Evolutionary conservation across 2,888 invertebrate species (phyloP).

Genomic region (Sipha maydis): DNA sequence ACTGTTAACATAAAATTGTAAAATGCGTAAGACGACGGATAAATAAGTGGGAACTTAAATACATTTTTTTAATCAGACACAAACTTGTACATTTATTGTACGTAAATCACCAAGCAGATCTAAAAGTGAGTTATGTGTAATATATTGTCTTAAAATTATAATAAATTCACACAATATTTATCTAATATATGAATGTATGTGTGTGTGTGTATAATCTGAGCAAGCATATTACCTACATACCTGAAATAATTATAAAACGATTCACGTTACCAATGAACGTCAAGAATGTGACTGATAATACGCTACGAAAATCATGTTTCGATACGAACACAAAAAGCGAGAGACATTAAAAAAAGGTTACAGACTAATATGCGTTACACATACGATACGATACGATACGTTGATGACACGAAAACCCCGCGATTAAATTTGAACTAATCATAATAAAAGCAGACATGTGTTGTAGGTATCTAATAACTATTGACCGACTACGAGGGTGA

Average conservation of each 20-base stretch:
- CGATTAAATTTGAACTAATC: not conserved
- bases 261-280: conserved; percentile 5
- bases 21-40: no score
- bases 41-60: not conserved
- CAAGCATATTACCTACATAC: not conserved
- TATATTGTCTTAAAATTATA: not conserved
- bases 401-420: not conserved
- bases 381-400: not conserved
- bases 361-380: not conserved
- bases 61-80: not conserved
- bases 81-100: not conserved
- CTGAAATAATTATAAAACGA: conserved; percentile 22
- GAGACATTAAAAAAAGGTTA: not conserved
- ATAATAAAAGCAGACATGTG: not conserved
- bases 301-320: not conserved
- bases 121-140: no score
- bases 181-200: not conserved
- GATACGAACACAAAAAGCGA: not conserved
- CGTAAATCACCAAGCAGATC: not conserved
- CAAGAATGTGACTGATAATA: conserved; percentile 8
- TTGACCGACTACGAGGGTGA: no score
- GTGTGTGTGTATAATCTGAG: not conserved
- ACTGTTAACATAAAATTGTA: not conserved
- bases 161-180: no score
- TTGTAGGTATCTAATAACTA: no score